phyloP scores from a whole-genome alignment of 2,113 vertebrate species.

The Barnardius zonarius region DNA sequence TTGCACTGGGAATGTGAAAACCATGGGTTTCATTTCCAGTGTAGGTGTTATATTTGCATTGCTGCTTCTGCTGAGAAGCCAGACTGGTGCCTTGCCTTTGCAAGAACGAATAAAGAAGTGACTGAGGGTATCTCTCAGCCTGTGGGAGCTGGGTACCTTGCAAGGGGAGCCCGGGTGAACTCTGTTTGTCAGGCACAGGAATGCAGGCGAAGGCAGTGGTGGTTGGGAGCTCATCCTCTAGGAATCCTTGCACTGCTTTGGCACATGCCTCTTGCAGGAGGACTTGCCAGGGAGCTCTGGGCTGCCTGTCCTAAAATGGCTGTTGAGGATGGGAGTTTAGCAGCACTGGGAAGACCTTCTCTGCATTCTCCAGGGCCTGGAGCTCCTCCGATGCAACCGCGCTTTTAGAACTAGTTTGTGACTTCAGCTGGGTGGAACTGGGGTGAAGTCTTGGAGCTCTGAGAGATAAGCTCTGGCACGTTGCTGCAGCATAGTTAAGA shows the following conservation, averaged over 20 bases:
- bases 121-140: not conserved
- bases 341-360: conserved; percentile 5
- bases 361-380: not conserved
- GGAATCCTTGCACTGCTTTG: conserved; percentile 32
- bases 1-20: not conserved
- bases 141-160: not conserved
- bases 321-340: conserved; percentile 24
- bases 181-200: conserved; percentile 28
- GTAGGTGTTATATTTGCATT: not conserved
- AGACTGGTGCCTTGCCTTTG: not conserved
- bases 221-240: conserved; percentile 60
- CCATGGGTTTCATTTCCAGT: not conserved
- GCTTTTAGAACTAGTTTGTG: not conserved
- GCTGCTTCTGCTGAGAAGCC: not conserved
- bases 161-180: not conserved
- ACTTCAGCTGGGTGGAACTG: conserved; percentile 53
- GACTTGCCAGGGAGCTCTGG: conserved; percentile 49
- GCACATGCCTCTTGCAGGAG: not conserved
- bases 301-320: conserved; percentile 64
- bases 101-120: not conserved
- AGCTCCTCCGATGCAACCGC: not conserved
- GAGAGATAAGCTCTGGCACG: conserved; percentile 22
- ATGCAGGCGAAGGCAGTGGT: not conserved
- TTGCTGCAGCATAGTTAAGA: conserved; percentile 28
- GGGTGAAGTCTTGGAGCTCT: conserved; percentile 4